phyloP scores from a whole-genome alignment of 2,797 vertebrate genomes.

The Taeniopygia guttata region DNA sequence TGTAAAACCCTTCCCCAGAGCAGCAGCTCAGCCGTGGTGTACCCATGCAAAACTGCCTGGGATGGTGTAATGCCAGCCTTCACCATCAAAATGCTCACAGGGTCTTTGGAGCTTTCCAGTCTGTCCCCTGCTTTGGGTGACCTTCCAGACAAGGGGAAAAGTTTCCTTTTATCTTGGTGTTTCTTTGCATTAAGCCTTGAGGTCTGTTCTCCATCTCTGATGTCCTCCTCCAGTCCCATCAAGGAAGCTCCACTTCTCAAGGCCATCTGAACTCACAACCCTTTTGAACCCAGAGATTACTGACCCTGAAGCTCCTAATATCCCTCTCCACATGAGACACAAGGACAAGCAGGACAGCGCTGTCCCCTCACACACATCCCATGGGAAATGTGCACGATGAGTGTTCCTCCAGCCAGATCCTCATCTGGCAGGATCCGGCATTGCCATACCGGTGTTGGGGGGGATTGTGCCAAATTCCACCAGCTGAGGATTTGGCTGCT shows the following conservation, averaged over 20 bases:
- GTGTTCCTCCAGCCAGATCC: accelerated
- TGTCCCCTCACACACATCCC: accelerated
- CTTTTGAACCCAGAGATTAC: neutral
- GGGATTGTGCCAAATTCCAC: neutral
- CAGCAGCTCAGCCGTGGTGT: neutral
- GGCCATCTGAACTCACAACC: neutral
- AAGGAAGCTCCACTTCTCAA: neutral
- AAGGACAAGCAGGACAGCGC: accelerated
- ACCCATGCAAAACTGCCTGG: accelerated
- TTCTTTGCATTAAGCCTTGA: neutral
- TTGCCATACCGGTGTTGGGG: accelerated
- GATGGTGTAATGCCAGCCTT: accelerated
- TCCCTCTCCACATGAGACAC: accelerated
- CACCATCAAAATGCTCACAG: neutral
- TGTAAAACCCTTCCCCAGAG: neutral
- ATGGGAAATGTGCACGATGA: accelerated
- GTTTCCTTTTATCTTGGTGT: neutral
- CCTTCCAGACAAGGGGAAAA: neutral
- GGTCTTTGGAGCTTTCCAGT: neutral
- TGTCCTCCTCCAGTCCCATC: neutral
- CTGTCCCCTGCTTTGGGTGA: neutral
- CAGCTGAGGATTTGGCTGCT: neutral
- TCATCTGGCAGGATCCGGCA: neutral
- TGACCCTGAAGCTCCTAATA: neutral
- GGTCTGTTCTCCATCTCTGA: neutral